Evolutionary conservation across 2,797 vertebrate species (phyloP).

Genomic region (Chrosomus eos): DNA sequence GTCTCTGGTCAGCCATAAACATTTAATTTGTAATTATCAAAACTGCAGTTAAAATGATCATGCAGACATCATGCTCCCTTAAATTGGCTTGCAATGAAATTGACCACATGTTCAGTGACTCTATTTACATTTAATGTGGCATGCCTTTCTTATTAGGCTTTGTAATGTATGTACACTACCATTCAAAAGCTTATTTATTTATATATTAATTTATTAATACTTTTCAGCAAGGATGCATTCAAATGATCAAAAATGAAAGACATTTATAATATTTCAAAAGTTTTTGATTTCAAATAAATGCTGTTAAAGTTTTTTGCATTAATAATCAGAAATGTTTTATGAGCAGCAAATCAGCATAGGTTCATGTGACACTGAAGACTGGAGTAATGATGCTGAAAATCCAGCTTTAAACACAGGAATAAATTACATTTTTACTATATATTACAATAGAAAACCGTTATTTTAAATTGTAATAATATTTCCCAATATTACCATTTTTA

Average conservation of each 20-base stretch:
- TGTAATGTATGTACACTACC: not conserved
- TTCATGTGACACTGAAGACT: not conserved
- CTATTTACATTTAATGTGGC: no score
- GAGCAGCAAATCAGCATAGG: not conserved
- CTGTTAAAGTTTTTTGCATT: not conserved
- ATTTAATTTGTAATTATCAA: not conserved
- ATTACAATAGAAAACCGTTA: not conserved
- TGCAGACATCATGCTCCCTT: no score
- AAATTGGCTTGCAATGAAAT: not conserved
- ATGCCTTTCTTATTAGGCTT: not conserved
- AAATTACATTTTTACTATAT: no score
- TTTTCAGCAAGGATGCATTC: not conserved
- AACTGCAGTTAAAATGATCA: no score
- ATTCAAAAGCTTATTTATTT: not conserved
- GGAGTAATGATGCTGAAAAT: not conserved
- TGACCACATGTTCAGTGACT: no score
- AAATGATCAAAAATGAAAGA: not conserved
- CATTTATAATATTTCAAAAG: not conserved
- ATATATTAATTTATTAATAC: not conserved
- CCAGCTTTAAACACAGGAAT: not conserved
- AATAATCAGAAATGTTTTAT: not conserved
- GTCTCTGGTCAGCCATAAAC: not conserved
- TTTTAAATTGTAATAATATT: not conserved
- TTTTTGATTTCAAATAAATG: not conserved
- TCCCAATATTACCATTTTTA: not conserved